Percentiles rank a stretch among this genome's conserved stretches.
phyloP scores from a whole-genome alignment of 2,888 invertebrate genomes.

The Unio pictorum region DNA sequence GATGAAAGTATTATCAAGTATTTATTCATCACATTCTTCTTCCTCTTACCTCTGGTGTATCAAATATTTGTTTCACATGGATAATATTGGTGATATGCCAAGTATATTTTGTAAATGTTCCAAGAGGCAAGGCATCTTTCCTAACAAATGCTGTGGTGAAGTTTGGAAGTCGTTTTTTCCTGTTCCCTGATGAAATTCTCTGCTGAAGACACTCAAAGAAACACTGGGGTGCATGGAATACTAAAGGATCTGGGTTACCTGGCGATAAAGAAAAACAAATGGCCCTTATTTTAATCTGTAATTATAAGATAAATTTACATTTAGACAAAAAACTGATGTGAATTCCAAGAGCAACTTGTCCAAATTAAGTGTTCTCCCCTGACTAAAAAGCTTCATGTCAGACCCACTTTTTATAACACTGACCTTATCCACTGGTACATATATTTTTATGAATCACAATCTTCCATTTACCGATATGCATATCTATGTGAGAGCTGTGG shows the following conservation, averaged over 20 bases:
- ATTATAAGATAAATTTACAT: too few relatives aligned
- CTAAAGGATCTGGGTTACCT: slow-evolving; percentile 78
- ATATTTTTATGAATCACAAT: too few relatives aligned
- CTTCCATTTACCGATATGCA: too few relatives aligned
- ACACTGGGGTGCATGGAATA: slow-evolving; percentile 81
- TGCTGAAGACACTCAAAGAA: slow-evolving; percentile 84
- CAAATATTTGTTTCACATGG: slow-evolving; percentile 83
- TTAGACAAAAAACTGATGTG: too few relatives aligned
- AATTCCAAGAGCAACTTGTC: too few relatives aligned
- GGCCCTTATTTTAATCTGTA: too few relatives aligned
- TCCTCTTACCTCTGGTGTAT: slow-evolving; percentile 76
- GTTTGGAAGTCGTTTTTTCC: slow-evolving; percentile 80
- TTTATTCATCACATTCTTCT: not conserved
- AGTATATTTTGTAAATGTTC: slow-evolving; percentile 80
- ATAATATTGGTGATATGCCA: slow-evolving; percentile 83
- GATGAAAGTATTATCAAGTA: too few relatives aligned
- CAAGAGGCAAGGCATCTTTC: slow-evolving; percentile 78
- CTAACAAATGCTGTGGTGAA: slow-evolving; percentile 77
- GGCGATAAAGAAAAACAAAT: slow-evolving; percentile 13
- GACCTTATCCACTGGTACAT: too few relatives aligned
- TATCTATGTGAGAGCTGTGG: too few relatives aligned
- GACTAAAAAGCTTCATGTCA: too few relatives aligned
- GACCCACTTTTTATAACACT: too few relatives aligned
- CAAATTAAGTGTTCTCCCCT: too few relatives aligned
- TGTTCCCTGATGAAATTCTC: slow-evolving; percentile 78